These are phyloP conservation scores for Crioceris asparagi DNA, from an alignment of 2,888 invertebrate genomes.

Conservation along the genomic window DNA sequence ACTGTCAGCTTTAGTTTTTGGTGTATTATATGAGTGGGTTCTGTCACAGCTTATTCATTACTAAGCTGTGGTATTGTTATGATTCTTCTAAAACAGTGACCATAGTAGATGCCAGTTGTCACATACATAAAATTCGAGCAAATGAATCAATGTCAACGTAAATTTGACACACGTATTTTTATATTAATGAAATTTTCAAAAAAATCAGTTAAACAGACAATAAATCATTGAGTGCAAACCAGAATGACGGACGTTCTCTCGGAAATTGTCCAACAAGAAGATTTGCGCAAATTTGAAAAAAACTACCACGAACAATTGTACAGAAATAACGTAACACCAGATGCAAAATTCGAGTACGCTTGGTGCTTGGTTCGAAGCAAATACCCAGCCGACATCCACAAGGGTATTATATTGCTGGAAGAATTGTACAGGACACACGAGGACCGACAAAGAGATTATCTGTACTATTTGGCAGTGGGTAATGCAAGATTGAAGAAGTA, in stretches of 20 bases:
- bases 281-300: not conserved
- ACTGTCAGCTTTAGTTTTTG: too few species aligned
- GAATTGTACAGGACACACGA: not conserved
- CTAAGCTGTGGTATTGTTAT: too few species aligned
- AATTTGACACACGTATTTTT: too few species aligned
- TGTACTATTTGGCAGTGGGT: not conserved
- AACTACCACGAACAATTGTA: not conserved
- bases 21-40: too few species aligned
- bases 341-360: not conserved
- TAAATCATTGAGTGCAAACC: too few species aligned
- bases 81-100: too few species aligned
- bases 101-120: too few species aligned
- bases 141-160: too few species aligned
- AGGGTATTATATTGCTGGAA: not conserved
- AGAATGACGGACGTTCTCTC: not conserved
- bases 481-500: not conserved
- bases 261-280: not conserved
- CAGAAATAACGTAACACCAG: not conserved
- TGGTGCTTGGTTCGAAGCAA: not conserved
- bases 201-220: too few species aligned
- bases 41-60: too few species aligned
- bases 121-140: too few species aligned
- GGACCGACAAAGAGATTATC: not conserved
- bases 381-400: not conserved
- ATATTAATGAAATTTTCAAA: too few species aligned